These are phyloP conservation scores for Morone chrysops DNA, from an alignment of 2,113 vertebrate species.

Conservation along the genomic window DNA sequence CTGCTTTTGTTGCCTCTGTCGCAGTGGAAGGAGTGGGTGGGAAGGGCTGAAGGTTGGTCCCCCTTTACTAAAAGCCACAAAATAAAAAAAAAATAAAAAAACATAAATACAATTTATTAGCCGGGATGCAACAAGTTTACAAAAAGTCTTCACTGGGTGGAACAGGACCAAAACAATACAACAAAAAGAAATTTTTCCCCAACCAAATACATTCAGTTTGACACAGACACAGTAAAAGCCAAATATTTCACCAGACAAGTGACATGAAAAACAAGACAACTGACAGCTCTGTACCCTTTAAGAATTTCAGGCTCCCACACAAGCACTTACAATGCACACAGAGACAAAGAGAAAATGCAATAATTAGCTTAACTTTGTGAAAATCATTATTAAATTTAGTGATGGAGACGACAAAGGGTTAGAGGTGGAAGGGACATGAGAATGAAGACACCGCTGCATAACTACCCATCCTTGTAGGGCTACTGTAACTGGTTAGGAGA, in stretches of 20 bases:
- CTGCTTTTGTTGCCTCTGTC: slow-evolving; percentile 93
- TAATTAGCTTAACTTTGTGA: neutral
- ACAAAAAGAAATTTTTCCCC: neutral
- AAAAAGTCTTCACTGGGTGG: neutral
- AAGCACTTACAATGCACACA: neutral
- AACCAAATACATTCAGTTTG: neutral
- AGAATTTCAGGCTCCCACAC: neutral
- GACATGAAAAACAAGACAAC: neutral
- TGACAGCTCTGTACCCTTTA: neutral
- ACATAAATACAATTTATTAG: neutral
- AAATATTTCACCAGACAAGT: slow-evolving; percentile 2
- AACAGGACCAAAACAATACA: neutral
- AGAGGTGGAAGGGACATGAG: slow-evolving; percentile 5
- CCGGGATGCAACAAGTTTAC: neutral
- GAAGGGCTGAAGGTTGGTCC: slow-evolving; percentile 89
- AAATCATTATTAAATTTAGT: neutral
- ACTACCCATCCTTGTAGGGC: slow-evolving; percentile 15
- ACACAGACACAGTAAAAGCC: neutral
- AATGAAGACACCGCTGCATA: slow-evolving; percentile 15
- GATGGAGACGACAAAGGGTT: slow-evolving; percentile 8
- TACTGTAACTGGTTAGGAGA: slow-evolving; percentile 42
- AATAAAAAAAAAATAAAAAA: no score
- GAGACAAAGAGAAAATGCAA: neutral
- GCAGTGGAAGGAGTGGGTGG: slow-evolving; percentile 91
- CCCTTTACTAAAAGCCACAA: slow-evolving; percentile 80